A percentile compares a stretch with the other conserved stretches of the same genome.
These are phyloP conservation scores for Vireo griseus DNA, from an alignment of 2,797 vertebrate species.

Conservation along the genomic window DNA sequence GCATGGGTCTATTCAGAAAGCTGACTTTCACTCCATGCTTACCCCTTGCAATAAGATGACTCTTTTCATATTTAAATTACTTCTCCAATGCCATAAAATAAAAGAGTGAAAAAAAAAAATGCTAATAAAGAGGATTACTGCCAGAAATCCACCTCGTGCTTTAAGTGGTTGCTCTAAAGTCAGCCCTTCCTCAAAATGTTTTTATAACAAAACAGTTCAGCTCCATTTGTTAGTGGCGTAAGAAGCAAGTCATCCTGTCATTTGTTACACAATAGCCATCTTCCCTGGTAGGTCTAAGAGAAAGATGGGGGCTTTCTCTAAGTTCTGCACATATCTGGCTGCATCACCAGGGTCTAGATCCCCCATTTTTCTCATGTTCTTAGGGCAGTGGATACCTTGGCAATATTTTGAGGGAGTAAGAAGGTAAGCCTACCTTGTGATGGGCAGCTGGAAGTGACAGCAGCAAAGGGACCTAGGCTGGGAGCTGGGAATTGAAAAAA, in stretches of 20 bases:
- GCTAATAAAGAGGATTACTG: not conserved
- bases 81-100: not conserved
- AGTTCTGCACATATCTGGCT: not conserved
- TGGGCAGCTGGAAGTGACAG: not conserved
- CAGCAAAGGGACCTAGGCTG: not conserved
- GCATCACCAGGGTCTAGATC: not conserved
- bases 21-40: not conserved
- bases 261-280: not conserved
- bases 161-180: not conserved
- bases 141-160: not conserved
- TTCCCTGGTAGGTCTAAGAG: not conserved
- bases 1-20: not conserved
- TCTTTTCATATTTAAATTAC: conserved; percentile 23
- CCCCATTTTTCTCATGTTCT: not conserved
- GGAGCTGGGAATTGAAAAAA: not conserved
- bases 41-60: not conserved
- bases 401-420: not conserved
- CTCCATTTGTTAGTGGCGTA: not conserved
- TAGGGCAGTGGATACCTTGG: not conserved
- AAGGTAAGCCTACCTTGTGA: not conserved
- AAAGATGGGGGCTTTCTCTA: not conserved
- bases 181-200: not conserved
- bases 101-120: not conserved
- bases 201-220: not conserved
- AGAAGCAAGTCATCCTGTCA: not conserved